Conservation (phyloP, 1,140 invertebrate genomes). For the Atopsyche davidsoni region DNA sequence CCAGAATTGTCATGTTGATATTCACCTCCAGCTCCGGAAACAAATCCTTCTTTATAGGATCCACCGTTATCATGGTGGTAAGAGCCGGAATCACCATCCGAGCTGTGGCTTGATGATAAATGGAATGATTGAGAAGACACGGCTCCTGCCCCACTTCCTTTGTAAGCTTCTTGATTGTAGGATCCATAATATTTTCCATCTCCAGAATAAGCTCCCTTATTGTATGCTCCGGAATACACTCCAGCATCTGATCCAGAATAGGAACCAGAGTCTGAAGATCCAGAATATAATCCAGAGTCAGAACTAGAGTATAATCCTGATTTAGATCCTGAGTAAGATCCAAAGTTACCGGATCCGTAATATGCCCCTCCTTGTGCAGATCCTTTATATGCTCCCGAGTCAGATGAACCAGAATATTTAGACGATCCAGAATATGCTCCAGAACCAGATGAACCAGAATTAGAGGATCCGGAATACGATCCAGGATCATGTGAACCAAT, state of each 20-base stretch:
- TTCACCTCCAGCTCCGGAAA: neutral
- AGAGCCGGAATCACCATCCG: neutral
- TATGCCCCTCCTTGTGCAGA: neutral
- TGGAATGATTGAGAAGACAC: too few species aligned
- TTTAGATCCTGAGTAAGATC: too few species aligned
- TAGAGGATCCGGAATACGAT: too few species aligned
- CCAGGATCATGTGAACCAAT: too few species aligned
- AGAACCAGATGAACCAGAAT: neutral
- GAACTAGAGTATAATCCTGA: neutral
- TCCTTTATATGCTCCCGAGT: constrained; percentile 6
- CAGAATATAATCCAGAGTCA: neutral
- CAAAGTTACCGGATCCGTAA: neutral
- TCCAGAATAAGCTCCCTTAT: too few species aligned
- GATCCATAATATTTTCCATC: too few species aligned
- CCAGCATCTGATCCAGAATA: too few species aligned
- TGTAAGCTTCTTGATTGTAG: too few species aligned
- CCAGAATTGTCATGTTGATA: neutral
- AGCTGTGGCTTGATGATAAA: too few species aligned
- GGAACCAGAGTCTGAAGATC: too few species aligned
- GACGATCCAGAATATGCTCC: constrained; percentile 1
- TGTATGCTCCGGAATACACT: too few species aligned
- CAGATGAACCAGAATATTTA: neutral
- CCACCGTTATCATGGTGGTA: neutral
- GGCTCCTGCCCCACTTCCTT: too few species aligned
- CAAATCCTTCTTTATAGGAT: constrained; percentile 7